Conservation (phyloP, 2,888 invertebrate species). For the Heteromyza rotundicornis region DNA sequence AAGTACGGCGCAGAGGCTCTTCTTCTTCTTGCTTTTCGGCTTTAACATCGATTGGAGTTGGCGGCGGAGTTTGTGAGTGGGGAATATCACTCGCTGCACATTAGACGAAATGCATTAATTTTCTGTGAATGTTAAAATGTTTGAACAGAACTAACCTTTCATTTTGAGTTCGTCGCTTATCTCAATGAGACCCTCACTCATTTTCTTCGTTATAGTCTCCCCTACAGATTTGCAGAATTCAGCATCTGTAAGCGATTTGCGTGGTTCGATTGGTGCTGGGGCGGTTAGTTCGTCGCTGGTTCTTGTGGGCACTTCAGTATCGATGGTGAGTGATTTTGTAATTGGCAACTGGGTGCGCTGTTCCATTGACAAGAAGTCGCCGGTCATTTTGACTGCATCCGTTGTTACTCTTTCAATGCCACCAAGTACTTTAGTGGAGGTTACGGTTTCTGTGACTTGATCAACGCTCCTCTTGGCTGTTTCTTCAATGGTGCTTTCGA, state of each 20-base stretch:
- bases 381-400: constrained; percentile 23
- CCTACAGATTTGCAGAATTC: constrained; percentile 60
- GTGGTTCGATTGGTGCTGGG: constrained; percentile 45
- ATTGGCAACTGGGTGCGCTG: constrained; percentile 18
- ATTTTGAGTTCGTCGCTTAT: constrained; percentile 54
- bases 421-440: too few relatives aligned
- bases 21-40: constrained; percentile 42
- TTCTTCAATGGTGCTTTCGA: too few relatives aligned
- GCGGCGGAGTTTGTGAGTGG: constrained; percentile 61
- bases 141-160: constrained; percentile 42
- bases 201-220: constrained; percentile 59
- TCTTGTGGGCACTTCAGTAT: constrained; percentile 1
- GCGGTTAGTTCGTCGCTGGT: constrained; percentile 30
- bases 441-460: too few relatives aligned
- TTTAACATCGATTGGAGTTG: constrained; percentile 58
- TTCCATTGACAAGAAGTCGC: constrained; percentile 27
- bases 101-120: neutral
- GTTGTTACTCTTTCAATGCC: too few relatives aligned
- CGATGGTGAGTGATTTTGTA: neutral
- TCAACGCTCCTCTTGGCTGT: too few relatives aligned
- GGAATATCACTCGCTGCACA: constrained; percentile 52
- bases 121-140: neutral
- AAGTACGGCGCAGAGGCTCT: constrained; percentile 20
- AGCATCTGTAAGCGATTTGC: constrained; percentile 59
- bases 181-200: constrained; percentile 58